Evolutionary conservation across 2,797 vertebrate genomes (phyloP).

Genomic region (Smutsia temminckii): DNA sequence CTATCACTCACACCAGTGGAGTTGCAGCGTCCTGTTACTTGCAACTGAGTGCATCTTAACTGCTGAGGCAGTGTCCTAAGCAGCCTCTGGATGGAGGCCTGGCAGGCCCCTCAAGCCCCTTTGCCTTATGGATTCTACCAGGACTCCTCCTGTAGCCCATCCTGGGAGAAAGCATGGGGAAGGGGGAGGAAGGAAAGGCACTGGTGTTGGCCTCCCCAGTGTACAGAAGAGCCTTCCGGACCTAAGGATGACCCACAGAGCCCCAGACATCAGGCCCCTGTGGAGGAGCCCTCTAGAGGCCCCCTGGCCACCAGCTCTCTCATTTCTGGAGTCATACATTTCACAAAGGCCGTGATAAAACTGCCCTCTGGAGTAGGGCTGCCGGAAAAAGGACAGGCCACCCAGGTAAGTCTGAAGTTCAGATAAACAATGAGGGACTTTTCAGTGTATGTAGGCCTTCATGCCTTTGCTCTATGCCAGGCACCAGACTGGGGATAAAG

Average conservation of each 20-base stretch:
- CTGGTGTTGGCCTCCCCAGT: neutral
- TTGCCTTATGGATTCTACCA: neutral
- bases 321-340: neutral
- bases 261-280: neutral
- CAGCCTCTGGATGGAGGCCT: neutral
- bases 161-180: neutral
- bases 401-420: neutral
- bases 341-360: neutral
- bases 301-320: neutral
- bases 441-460: neutral
- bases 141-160: neutral
- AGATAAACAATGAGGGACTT: neutral
- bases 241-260: neutral
- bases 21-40: neutral
- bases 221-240: neutral
- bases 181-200: neutral
- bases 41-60: neutral
- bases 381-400: neutral
- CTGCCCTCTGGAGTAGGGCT: neutral
- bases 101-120: neutral
- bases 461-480: neutral
- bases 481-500: neutral
- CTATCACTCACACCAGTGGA: neutral
- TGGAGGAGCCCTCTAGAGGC: neutral
- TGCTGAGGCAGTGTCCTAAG: neutral